Evolutionary conservation across 23 tunicate genomes (phyloP).

Genomic region (Ascidia mentula): DNA sequence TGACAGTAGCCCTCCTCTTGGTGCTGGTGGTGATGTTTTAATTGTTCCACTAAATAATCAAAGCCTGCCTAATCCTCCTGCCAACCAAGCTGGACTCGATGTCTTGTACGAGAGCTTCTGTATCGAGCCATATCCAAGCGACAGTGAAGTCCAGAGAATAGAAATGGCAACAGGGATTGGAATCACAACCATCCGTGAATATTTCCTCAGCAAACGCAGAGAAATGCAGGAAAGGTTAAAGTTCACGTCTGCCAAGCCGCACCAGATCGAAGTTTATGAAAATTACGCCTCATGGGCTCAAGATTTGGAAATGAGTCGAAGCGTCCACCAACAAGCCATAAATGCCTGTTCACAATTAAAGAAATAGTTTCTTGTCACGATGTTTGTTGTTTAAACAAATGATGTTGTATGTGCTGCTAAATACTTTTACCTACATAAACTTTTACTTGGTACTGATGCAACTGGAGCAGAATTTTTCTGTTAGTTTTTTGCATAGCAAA

Average conservation of each 20-base stretch:
- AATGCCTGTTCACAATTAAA: background rate
- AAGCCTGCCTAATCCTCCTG: background rate
- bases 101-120: background rate
- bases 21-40: too few relatives aligned
- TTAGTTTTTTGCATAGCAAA: too few relatives aligned
- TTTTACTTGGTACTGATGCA: too few relatives aligned
- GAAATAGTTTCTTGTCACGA: too few relatives aligned
- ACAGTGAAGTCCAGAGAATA: background rate
- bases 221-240: background rate
- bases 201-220: background rate
- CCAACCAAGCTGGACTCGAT: background rate
- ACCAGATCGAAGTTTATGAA: background rate
- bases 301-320: background rate
- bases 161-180: background rate
- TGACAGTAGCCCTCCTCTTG: background rate
- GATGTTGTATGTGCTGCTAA: too few relatives aligned
- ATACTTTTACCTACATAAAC: too few relatives aligned
- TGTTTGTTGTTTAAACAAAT: too few relatives aligned
- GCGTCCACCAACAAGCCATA: background rate
- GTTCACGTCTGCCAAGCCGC: background rate
- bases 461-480: too few relatives aligned
- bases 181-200: background rate
- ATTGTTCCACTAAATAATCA: too few relatives aligned
- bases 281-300: background rate
- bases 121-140: background rate